Conservation (phyloP, 2,888 invertebrate genomes). For the Drosophila siamana region DNA sequence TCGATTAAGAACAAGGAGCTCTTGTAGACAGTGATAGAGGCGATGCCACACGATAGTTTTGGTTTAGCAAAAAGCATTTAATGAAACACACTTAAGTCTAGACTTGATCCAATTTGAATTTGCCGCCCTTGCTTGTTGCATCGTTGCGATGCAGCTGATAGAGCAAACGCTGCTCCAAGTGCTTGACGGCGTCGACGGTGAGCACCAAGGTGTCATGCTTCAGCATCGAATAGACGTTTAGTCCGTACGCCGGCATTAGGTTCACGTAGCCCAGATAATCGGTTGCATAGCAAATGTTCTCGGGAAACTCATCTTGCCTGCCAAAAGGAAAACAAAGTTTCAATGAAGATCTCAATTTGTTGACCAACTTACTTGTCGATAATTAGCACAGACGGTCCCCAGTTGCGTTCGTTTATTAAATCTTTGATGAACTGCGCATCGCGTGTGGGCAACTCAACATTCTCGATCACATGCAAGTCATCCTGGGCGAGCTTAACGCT, state of each 20-base stretch:
- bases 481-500: conserved; percentile 98
- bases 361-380: conserved; percentile 91
- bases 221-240: conserved; percentile 98
- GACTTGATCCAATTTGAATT: conserved; percentile 88
- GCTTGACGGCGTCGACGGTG: conserved; percentile 93
- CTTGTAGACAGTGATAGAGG: conserved; percentile 87
- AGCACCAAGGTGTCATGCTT: conserved; percentile 97
- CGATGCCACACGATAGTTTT: conserved; percentile 1
- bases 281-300: conserved; percentile 94
- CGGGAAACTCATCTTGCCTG: conserved; percentile 94
- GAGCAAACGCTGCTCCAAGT: conserved; percentile 92
- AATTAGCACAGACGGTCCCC: conserved; percentile 98
- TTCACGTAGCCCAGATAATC: conserved; percentile 93
- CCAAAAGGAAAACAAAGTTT: conserved; percentile 77
- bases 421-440: conserved; percentile 92
- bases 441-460: conserved; percentile 93
- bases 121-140: conserved; percentile 83
- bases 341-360: neutral
- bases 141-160: conserved; percentile 89
- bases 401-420: conserved; percentile 93
- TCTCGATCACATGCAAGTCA: conserved; percentile 95
- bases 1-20: conserved; percentile 88
- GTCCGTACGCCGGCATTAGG: conserved; percentile 97
- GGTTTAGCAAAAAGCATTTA: conserved; percentile 52
- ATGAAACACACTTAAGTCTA: conserved; percentile 55